phyloP scores from a whole-genome alignment of 1,140 invertebrate genomes.

The Oryctes rhinoceros region DNA sequence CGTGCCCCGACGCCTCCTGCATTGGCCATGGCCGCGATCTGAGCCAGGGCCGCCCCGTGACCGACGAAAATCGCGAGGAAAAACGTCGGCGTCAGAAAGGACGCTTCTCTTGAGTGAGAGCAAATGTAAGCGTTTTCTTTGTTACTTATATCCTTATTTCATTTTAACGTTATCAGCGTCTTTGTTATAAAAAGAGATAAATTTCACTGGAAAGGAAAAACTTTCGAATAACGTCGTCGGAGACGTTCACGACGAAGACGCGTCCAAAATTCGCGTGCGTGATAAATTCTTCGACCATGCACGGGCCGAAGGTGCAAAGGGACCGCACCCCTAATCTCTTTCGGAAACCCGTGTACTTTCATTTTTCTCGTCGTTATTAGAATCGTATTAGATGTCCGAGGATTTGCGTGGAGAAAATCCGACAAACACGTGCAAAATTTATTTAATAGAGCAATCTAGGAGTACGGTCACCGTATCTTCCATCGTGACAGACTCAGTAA shows the following conservation, averaged over 20 bases:
- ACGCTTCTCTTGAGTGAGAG: slow-evolving; percentile 47
- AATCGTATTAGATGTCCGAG: background rate
- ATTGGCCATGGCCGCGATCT: slow-evolving; percentile 38
- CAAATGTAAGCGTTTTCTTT: slow-evolving; percentile 60
- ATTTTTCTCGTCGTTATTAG: background rate
- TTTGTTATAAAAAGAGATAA: slow-evolving; percentile 61
- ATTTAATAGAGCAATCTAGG: background rate
- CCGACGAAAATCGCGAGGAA: slow-evolving; percentile 25
- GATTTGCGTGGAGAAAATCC: background rate
- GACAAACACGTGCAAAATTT: slow-evolving; percentile 1
- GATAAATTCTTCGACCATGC: background rate
- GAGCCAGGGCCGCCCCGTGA: slow-evolving; percentile 30
- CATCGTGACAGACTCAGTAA: no score
- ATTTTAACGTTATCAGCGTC: slow-evolving; percentile 59
- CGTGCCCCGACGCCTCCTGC: slow-evolving; percentile 45
- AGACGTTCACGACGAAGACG: slow-evolving; percentile 7
- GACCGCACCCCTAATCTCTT: slow-evolving; percentile 2
- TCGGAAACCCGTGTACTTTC: background rate
- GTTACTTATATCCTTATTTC: slow-evolving; percentile 60
- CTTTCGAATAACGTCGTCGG: slow-evolving; percentile 33
- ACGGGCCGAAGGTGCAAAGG: background rate
- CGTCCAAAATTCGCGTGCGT: slow-evolving; percentile 15
- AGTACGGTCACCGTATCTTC: no score
- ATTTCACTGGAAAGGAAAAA: slow-evolving; percentile 50
- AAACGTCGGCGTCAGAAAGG: slow-evolving; percentile 42